Conservation (phyloP, 2,797 vertebrate species). For the Poecilia picta region DNA sequence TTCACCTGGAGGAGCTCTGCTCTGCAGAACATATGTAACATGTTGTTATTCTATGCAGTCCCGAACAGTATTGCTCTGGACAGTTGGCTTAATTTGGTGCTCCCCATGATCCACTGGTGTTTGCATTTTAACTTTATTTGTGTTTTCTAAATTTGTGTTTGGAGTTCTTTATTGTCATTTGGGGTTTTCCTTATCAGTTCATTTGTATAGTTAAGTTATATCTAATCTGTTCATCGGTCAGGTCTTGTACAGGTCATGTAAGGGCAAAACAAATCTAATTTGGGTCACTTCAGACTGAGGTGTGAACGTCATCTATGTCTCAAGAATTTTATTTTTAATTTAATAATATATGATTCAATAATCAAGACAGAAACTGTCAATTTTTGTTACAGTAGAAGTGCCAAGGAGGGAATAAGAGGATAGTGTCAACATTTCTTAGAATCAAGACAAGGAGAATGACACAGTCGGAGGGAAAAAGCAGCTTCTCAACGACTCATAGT, state of each 20-base stretch:
- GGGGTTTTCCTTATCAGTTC: not conserved
- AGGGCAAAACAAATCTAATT: no score
- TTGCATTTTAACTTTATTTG: not conserved
- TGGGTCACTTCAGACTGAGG: no score
- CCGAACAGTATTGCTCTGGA: no score
- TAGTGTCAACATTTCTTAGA: slow-evolving; percentile 68
- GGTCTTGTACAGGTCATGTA: no score
- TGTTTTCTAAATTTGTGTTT: not conserved
- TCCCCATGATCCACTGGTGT: not conserved
- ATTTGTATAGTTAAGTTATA: not conserved
- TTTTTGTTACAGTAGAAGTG: slow-evolving; percentile 31
- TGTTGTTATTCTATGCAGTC: no score
- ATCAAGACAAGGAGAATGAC: slow-evolving; percentile 65
- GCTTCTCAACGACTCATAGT: slow-evolving; percentile 68
- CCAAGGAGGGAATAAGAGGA: slow-evolving; percentile 39
- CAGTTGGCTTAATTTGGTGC: no score
- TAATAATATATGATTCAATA: slow-evolving; percentile 18
- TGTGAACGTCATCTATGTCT: not conserved
- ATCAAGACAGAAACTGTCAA: slow-evolving; percentile 23
- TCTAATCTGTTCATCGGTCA: not conserved
- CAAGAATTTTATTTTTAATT: slow-evolving; percentile 32
- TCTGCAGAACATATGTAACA: not conserved
- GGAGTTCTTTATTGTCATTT: not conserved
- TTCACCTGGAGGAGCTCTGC: not conserved
- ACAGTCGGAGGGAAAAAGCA: slow-evolving; percentile 59